phyloP scores from a whole-genome alignment of 1,140 invertebrate genomes.

The Olivierus martensii region DNA sequence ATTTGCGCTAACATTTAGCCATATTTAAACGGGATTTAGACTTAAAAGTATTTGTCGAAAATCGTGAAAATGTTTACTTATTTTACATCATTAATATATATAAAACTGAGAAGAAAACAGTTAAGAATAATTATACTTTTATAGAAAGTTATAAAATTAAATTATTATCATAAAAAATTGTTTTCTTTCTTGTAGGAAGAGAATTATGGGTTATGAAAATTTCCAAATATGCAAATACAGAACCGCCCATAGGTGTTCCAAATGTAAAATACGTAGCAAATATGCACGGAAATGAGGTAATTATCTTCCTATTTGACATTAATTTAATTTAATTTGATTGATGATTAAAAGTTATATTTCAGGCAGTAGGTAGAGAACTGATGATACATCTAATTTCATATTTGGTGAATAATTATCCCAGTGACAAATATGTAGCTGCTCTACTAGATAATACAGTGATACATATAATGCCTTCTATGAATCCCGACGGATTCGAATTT shows the following conservation, averaged over 20 bases:
- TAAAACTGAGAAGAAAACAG: no score
- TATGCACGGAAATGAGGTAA: constrained; percentile 33
- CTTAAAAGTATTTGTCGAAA: no score
- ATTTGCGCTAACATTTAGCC: no score
- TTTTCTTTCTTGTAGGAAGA: constrained; percentile 42
- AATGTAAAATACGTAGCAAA: constrained; percentile 37
- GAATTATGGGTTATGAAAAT: constrained; percentile 93
- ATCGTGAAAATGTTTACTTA: no score
- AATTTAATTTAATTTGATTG: not conserved
- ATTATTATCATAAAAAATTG: no score
- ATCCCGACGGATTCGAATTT: constrained; percentile 37
- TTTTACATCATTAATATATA: no score
- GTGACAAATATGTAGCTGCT: constrained; percentile 22
- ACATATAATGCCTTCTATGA: constrained; percentile 40
- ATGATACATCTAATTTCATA: constrained; percentile 65
- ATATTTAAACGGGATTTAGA: no score
- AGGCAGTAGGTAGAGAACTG: constrained; percentile 74
- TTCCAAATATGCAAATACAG: constrained; percentile 62
- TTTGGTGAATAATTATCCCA: constrained; percentile 18
- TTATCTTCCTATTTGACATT: not conserved
- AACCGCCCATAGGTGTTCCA: constrained; percentile 79
- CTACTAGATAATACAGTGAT: constrained; percentile 37
- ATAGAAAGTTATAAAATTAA: no score
- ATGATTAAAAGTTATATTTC: constrained; percentile 22
- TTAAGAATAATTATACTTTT: no score